Base-by-base conservation (phyloP, 2,113 vertebrate genomes). In the Acrocephalus arundinaceus region DNA sequence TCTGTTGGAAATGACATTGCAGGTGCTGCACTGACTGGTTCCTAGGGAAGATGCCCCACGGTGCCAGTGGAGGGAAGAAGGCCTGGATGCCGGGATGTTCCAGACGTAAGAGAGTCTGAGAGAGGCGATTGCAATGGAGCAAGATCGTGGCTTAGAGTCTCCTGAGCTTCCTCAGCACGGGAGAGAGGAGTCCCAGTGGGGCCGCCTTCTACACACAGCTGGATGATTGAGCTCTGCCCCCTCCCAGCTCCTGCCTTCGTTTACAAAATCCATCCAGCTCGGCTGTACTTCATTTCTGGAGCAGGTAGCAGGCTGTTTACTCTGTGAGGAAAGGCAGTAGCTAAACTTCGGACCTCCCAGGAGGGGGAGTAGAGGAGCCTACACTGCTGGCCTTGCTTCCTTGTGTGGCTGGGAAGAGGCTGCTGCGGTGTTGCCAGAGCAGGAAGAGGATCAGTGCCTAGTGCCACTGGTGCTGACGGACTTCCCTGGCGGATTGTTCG, bases 291-390 rank as follows among this genome's bases (percentile, higher is more conserved):
- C 33, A 5, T 39, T 65, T 51, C 63, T 66, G 55, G 35, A 82
- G 43, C 27, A 58, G 65, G 59, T 57, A 59, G 48, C 39, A 30
- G 33, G 68, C 59, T 57, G 3, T 46, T 88, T 33, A 17, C 63
- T 51, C 39, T 20, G 25, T 58, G 57, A 67, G 28, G 52, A 80
- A 30, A 25, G 48, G 58, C 54, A 61, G 76, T 45, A 45, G 76
- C 72, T 84, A 83, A 63, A 45, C 65, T 63, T 67, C 24, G 23
- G 55, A 65, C 51, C 52, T 91, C 61, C 94, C 93, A 93, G 94
- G 90, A 96, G 88, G 83, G 96, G 90, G 93, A 95, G 96, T 52
- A 89, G 68, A 84, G 85, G 92, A 95, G 90, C 79, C 90, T 92
- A 59, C 59, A 0, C 27, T 48, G 59, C 48, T 3, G 4, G 31